Evolutionary conservation across 1,140 invertebrate genomes (phyloP).

Genomic region (Aphidius gifuensis): DNA sequence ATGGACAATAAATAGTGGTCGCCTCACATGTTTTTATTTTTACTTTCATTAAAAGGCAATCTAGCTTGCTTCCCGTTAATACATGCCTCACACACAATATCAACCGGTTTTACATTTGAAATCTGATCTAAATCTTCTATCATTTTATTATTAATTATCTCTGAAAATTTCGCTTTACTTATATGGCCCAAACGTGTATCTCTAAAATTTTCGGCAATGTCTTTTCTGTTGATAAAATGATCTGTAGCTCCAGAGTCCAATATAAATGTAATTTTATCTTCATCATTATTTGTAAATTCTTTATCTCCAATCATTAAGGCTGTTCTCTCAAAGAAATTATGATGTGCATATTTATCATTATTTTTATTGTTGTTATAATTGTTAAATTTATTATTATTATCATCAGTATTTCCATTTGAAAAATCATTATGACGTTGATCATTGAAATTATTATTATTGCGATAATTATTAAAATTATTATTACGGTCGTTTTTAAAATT

Average conservation of each 20-base stretch:
- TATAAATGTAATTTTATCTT: conserved; percentile 10
- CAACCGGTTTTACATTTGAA: conserved; percentile 27
- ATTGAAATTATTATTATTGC: too few relatives aligned
- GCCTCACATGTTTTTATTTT: not conserved
- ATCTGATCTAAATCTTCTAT: conserved; percentile 11
- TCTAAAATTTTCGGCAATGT: conserved; percentile 27
- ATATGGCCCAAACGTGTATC: conserved; percentile 3
- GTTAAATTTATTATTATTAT: too few relatives aligned
- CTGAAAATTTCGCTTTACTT: conserved; percentile 8
- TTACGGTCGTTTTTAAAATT: too few relatives aligned
- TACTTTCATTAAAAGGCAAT: conserved; percentile 27
- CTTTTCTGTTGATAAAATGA: conserved; percentile 37
- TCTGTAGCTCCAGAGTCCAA: conserved; percentile 17
- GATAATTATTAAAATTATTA: too few relatives aligned
- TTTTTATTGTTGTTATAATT: too few relatives aligned
- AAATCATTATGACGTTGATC: too few relatives aligned
- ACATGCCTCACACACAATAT: conserved; percentile 47
- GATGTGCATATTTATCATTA: too few relatives aligned
- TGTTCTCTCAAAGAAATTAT: too few relatives aligned
- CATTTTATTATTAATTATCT: conserved; percentile 9
- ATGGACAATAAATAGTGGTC: conserved; percentile 9
- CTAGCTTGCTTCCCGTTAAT: conserved; percentile 47
- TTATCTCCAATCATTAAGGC: too few relatives aligned
- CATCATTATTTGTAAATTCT: too few relatives aligned
- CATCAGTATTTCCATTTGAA: too few relatives aligned